A percentile compares a stretch with the other conserved stretches of the same genome.
These are phyloP conservation scores for Cataglyphis livida DNA, from an alignment of 2,888 invertebrate species.

Conservation along the genomic window DNA sequence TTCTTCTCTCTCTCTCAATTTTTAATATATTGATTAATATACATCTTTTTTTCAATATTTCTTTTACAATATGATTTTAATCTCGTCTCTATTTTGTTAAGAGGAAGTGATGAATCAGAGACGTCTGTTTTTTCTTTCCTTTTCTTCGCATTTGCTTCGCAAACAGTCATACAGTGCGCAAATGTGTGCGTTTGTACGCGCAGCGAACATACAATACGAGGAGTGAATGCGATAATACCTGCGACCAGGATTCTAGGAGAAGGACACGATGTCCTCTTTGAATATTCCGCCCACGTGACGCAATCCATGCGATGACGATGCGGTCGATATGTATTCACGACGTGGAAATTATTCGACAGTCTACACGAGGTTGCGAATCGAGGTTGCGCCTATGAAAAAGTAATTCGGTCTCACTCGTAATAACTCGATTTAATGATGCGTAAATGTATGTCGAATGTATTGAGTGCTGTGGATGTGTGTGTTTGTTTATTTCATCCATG, in stretches of 20 bases:
- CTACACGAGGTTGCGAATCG: constrained; percentile 1
- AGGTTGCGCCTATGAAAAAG: constrained; percentile 27
- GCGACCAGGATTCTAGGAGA: constrained; percentile 37
- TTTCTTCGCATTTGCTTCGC: neutral
- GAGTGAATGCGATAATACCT: constrained; percentile 53
- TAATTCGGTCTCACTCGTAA: constrained; percentile 13
- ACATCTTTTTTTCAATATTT: neutral
- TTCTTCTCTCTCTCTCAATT: neutral
- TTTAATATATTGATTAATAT: neutral
- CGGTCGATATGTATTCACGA: constrained; percentile 60
- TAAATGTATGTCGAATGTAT: constrained; percentile 3
- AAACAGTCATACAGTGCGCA: neutral
- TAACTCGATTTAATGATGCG: constrained; percentile 9
- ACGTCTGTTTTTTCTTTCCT: neutral
- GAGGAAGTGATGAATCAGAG: neutral
- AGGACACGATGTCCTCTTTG: constrained; percentile 61
- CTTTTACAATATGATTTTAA: constrained; percentile 7
- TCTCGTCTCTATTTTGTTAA: neutral
- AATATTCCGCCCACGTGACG: constrained; percentile 65
- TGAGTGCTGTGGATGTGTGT: neutral
- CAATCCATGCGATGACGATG: constrained; percentile 56
- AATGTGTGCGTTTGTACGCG: neutral
- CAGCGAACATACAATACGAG: constrained; percentile 9
- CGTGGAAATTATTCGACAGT: constrained; percentile 58
- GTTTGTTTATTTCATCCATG: neutral